phyloP scores from a whole-genome alignment of 2,797 vertebrate genomes.

The Nothura maculosa region DNA sequence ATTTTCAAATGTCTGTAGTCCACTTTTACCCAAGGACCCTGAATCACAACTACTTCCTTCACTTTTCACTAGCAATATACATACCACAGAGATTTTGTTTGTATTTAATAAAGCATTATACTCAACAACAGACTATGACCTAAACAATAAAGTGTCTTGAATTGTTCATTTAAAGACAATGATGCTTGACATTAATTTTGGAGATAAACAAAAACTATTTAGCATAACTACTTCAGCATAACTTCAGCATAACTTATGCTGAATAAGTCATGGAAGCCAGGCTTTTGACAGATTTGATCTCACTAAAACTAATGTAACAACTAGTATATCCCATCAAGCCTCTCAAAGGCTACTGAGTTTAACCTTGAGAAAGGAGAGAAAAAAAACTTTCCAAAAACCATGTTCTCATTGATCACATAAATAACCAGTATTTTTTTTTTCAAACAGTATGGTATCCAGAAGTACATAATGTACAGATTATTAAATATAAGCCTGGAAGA shows the following conservation, averaged over 20 bases:
- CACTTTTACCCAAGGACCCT: background rate
- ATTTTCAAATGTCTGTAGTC: background rate
- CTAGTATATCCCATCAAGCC: background rate
- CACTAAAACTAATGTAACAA: background rate
- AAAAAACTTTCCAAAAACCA: rapidly evolving
- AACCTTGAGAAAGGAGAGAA: background rate
- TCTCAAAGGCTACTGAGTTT: background rate
- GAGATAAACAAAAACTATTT: too few relatives aligned
- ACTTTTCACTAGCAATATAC: background rate
- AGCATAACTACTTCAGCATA: too few relatives aligned
- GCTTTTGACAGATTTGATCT: background rate
- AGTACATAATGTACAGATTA: background rate
- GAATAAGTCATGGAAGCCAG: background rate
- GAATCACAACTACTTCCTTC: background rate
- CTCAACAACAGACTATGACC: background rate
- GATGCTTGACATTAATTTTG: background rate
- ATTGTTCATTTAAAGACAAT: background rate
- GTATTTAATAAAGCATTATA: rapidly evolving
- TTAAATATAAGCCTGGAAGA: background rate
- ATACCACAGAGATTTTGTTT: background rate
- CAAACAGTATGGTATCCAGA: background rate
- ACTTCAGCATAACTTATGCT: too few relatives aligned
- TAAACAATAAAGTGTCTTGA: background rate
- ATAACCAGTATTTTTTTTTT: background rate
- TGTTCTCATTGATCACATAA: background rate